These are phyloP conservation scores for Prosopocoilus inquinatus DNA, from an alignment of 2,888 invertebrate genomes.

Conservation along the genomic window DNA sequence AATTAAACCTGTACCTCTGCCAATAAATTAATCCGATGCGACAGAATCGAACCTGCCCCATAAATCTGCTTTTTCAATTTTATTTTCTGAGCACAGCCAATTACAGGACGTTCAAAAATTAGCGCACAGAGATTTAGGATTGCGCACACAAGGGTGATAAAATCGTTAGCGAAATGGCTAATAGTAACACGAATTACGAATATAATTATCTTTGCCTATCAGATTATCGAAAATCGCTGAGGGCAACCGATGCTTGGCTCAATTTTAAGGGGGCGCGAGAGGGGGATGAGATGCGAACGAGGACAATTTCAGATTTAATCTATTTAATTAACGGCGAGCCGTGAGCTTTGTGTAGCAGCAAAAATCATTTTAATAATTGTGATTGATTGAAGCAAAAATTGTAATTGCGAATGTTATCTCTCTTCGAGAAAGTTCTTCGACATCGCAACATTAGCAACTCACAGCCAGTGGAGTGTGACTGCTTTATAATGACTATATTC, in stretches of 20 bases:
- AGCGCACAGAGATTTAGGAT: not conserved
- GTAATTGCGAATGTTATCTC: no score
- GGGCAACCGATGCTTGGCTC: not conserved
- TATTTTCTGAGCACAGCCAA: conserved; percentile 24
- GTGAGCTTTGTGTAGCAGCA: not conserved
- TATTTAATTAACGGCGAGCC: not conserved
- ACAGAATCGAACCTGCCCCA: conserved; percentile 33
- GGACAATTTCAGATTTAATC: not conserved
- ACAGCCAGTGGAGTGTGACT: no score
- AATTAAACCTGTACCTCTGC: conserved; percentile 36
- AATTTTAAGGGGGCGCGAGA: not conserved
- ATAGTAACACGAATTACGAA: conserved; percentile 15
- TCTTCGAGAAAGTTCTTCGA: no score
- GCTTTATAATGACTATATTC: no score
- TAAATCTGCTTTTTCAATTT: conserved; percentile 39
- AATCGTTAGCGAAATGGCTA: conserved; percentile 10
- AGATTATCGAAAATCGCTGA: conserved; percentile 13
- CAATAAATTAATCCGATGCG: conserved; percentile 38
- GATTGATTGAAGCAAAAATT: no score
- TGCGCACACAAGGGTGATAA: conserved; percentile 3
- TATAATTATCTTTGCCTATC: conserved; percentile 14
- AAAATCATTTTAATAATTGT: no score
- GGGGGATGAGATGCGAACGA: not conserved
- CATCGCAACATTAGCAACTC: no score
- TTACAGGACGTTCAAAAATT: not conserved